These are phyloP conservation scores for Limanda limanda DNA, from an alignment of 2,113 vertebrate genomes.

Conservation along the genomic window DNA sequence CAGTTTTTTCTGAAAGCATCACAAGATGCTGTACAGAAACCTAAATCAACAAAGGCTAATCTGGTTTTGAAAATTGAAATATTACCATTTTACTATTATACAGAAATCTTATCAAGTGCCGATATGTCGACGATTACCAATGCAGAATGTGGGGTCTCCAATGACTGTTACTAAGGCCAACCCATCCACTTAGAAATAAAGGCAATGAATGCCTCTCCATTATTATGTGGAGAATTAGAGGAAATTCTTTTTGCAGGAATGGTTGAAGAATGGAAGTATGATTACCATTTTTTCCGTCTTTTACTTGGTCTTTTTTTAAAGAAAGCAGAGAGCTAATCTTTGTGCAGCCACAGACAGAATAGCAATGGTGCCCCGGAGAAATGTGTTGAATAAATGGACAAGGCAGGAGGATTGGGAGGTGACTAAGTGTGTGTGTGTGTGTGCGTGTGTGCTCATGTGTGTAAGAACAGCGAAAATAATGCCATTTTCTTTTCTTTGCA, in stretches of 20 bases:
- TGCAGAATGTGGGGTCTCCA: slow-evolving; percentile 53
- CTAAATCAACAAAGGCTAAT: slow-evolving; percentile 54
- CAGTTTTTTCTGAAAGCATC: slow-evolving; percentile 18
- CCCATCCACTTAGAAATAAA: slow-evolving; percentile 70
- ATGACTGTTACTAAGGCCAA: slow-evolving; percentile 69
- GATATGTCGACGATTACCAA: slow-evolving; percentile 67
- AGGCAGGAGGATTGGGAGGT: slow-evolving; percentile 19
- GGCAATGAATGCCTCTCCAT: slow-evolving; percentile 64
- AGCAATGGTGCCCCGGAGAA: slow-evolving; percentile 52
- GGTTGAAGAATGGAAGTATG: slow-evolving; percentile 64
- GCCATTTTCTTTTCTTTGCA: slow-evolving; percentile 49
- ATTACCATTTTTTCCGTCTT: slow-evolving; percentile 51
- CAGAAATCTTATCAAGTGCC: slow-evolving; percentile 64
- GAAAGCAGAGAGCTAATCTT: slow-evolving; percentile 66
- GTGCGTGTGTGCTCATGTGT: slow-evolving; percentile 8
- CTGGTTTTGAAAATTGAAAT: slow-evolving; percentile 66
- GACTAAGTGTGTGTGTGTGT: slow-evolving; percentile 11
- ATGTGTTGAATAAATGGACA: slow-evolving; percentile 59
- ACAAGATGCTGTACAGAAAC: slow-evolving; percentile 23
- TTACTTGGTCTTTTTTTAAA: slow-evolving; percentile 59
- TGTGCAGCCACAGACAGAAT: slow-evolving; percentile 52
- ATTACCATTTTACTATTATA: slow-evolving; percentile 71
- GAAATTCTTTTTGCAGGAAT: slow-evolving; percentile 61
- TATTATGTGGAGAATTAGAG: slow-evolving; percentile 59
- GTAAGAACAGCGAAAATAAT: slow-evolving; percentile 31